Base-by-base conservation (phyloP, 1,140 invertebrate genomes). In the Euwallacea fornicatus region DNA sequence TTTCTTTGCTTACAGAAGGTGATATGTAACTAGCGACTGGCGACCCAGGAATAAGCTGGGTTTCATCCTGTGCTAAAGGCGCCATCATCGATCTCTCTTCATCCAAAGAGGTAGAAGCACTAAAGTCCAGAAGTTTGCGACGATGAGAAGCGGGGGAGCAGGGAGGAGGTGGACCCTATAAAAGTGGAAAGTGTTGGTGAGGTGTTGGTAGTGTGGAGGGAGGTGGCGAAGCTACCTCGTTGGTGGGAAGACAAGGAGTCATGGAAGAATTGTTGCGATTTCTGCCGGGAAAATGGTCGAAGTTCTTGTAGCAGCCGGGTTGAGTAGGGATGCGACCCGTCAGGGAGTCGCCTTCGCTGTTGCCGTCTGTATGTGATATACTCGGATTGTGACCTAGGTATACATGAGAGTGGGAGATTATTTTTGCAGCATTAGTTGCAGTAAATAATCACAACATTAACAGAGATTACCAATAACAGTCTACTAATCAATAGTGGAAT, bases 281-380 rank as follows among this genome's bases (percentile, higher is more conserved):
- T 79, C 89, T 85, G 75, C 84, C 84, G 60, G 84, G 82, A 77
- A 86, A 86, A 82, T 93, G 91, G 74, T 95, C 93, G 82, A 92
- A 93, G 80, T 93, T 93, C 80, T 89, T 88, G 83, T 92, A 95
- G 83, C 93, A 95, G 61, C 93, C 93, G 15, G 89, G 85, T 9
- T 90, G 91, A 9, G 90, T 91, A 76, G 90, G 87, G 6, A 90
- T 87, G 59, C 88, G 89, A 47, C 73, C 84, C 73, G 88, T 88
- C 42, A 86, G 85, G 55, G 88, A 88, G 75, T 94, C 93, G 62
- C 92, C 93, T 77, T 92, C 91, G 81, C 92, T 94, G 84, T 91
- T 93, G 70, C 90, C 92, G 81, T 96, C 94, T 74, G 88, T 90
- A 82, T 93, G 91, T 76, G 93, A 93, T 87, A 94, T 87, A 33